A percentile compares a stretch with the other conserved stretches of the same genome.
phyloP scores from a whole-genome alignment of 2,113 vertebrate species.

The Pteronura brasiliensis region DNA sequence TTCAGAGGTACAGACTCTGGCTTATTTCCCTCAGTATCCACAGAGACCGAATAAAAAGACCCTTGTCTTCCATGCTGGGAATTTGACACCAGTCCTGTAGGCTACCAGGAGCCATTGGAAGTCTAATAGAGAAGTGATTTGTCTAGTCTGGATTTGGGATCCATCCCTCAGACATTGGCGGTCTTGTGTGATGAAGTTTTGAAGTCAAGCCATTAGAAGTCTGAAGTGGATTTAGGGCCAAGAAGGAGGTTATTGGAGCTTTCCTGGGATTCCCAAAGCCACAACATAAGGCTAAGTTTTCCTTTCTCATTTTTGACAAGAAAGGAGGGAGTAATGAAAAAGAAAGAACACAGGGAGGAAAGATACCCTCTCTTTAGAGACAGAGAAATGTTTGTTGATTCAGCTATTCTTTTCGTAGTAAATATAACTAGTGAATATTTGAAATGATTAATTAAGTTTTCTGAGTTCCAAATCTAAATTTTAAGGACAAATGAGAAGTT shows the following conservation, averaged over 20 bases:
- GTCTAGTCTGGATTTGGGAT: not conserved
- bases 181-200: not conserved
- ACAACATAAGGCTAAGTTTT: not conserved
- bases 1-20: not conserved
- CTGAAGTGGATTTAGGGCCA: not conserved
- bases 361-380: not conserved
- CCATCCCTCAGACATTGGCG: not conserved
- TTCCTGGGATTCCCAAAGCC: not conserved
- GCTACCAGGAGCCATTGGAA: not conserved
- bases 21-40: not conserved
- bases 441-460: not conserved
- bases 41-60: not conserved
- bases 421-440: not conserved
- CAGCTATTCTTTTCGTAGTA: not conserved
- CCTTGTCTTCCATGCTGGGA: not conserved
- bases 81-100: not conserved
- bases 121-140: not conserved
- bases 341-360: not conserved
- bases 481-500: not conserved
- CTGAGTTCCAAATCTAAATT: not conserved
- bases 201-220: not conserved
- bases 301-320: not conserved
- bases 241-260: not conserved
- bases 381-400: not conserved
- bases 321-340: not conserved